Evolutionary conservation across 2,888 invertebrate species (phyloP).

Genomic region (Athetis lepigone): DNA sequence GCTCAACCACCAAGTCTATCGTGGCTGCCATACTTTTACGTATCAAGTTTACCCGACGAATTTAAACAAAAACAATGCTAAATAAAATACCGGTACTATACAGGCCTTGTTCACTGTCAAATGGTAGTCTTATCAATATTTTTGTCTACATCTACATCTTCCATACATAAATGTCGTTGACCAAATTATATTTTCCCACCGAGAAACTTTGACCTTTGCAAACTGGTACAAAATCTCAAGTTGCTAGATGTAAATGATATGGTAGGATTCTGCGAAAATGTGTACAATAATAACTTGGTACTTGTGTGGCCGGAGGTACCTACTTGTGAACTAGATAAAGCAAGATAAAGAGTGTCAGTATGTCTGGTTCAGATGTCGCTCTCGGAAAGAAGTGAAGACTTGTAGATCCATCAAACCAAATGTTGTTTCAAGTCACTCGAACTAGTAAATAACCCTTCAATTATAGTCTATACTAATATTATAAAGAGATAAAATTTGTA

Average conservation of each 20-base stretch:
- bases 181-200: slow-evolving; percentile 49
- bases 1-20: no score
- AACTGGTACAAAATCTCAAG: slow-evolving; percentile 36
- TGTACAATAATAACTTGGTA: slow-evolving; percentile 30
- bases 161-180: slow-evolving; percentile 33
- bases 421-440: no score
- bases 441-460: no score
- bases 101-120: slow-evolving; percentile 20
- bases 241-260: slow-evolving; percentile 44
- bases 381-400: no score
- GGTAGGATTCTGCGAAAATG: slow-evolving; percentile 38
- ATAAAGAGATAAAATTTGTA: no score
- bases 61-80: slow-evolving; percentile 9
- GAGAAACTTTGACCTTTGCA: slow-evolving; percentile 43
- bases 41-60: no score
- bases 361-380: slow-evolving; percentile 10
- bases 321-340: slow-evolving; percentile 13
- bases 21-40: no score
- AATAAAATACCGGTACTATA: slow-evolving; percentile 18
- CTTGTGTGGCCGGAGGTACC: slow-evolving; percentile 16
- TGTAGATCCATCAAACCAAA: neutral
- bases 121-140: slow-evolving; percentile 27
- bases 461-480: no score
- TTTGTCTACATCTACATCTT: slow-evolving; percentile 43
- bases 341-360: slow-evolving; percentile 7